Evolutionary conservation across 2,797 vertebrate genomes (phyloP), one percentile per base, ranked within the genome.

Genomic region (Sebastes paucispinis): DNA sequence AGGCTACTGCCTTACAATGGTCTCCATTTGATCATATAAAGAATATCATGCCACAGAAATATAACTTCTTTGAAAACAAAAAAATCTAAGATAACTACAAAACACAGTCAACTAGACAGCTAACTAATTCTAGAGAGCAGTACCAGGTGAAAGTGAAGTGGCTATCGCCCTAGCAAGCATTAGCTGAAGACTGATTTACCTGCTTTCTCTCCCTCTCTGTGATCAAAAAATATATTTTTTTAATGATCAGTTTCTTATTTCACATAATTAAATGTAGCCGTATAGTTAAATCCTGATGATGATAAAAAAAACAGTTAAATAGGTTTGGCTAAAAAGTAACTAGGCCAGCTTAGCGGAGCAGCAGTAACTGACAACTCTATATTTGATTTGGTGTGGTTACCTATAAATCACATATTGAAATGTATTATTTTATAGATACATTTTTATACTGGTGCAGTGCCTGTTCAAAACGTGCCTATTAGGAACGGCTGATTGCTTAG

Each of bases 401-500:
- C 24, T 60, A 31, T 60, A 60, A 31, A 31, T 60, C 27, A 60
- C 16, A 20, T 60, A 60, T 60, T 29, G 8, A 59, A 59, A 59
- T 59, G 57, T 29, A 29, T 43, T 36, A 18, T 65, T 43, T 25
- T 43, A 22, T 39, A 64, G 12, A 64, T 64, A 0, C 4, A 24
- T 64, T 7, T 64, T 36, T 64, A 36, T n/a, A 50, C 47, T n/a
- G 18, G 47, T 50, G 47, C 47, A 50, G 16, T 50, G 47, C 47
- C 47, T 0, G 47, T 50, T 50, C 47, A 50, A 50, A 50, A 50
- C 18, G 6, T 20, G 18, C 18, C 47, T 50, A 0, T 50, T 20
- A 50, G 47, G 18, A 50, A 8, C 47, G 18, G 18, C 18, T 16
- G 43, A 50, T 50, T 0, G 47, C 47, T 50, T 20, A 3, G 0